phyloP scores from a whole-genome alignment of 2,113 vertebrate species.

The Lasiurus cinereus region DNA sequence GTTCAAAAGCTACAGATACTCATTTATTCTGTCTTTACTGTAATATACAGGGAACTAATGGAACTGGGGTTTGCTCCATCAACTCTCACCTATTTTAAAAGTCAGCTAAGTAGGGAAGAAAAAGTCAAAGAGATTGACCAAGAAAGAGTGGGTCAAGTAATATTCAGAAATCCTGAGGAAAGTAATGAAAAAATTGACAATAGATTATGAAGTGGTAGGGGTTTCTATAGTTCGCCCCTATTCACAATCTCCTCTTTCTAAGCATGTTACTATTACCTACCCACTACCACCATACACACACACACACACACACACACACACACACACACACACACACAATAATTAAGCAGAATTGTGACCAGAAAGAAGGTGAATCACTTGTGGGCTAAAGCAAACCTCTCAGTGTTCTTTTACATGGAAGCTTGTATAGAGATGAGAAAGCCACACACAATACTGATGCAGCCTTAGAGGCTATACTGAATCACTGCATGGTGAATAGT shows the following conservation, averaged over 20 bases:
- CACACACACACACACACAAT: neutral
- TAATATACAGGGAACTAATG: slow-evolving; percentile 58
- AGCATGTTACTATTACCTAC: neutral
- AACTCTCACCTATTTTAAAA: slow-evolving; percentile 71
- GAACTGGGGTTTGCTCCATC: slow-evolving; percentile 54
- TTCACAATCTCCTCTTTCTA: neutral
- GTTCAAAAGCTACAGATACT: slow-evolving; percentile 68
- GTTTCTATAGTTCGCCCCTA: neutral
- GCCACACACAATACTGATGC: neutral
- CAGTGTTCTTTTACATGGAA: neutral
- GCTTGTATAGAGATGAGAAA: neutral
- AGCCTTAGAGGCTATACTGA: neutral
- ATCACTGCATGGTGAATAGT: neutral
- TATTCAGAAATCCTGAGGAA: neutral
- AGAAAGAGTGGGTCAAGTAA: neutral
- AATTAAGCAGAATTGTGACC: neutral
- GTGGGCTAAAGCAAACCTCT: neutral
- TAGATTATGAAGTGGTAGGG: neutral
- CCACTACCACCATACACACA: no score
- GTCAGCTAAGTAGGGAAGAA: slow-evolving; percentile 73
- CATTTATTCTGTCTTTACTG: slow-evolving; percentile 67
- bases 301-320: no score
- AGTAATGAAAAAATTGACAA: neutral
- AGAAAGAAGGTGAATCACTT: neutral
- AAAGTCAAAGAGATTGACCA: slow-evolving; percentile 69